Base-by-base conservation (phyloP, 2,888 invertebrate species). In the Synanthedon myopaeformis region DNA sequence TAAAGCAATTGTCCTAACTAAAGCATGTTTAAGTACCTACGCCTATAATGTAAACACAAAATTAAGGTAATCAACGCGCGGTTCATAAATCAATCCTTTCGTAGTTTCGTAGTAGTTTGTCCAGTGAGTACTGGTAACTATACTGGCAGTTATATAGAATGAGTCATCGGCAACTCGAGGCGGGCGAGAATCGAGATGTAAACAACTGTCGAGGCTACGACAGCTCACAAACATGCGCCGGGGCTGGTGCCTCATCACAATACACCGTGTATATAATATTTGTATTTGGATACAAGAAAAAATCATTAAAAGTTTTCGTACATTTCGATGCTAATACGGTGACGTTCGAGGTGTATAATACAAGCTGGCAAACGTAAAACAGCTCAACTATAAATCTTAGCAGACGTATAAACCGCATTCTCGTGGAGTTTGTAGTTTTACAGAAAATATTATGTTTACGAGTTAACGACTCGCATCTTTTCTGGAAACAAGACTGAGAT, bases 201-300 rank as follows among this genome's bases (percentile, higher is more conserved):
- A 79, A 77, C 80, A 78, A 72, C 72, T 69, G 66, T 66, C 74
- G 77, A 75, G 77, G 77, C 75, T 76, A 62, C 65, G 62, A 72
- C 70, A 71, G 35, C 35, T 35, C 71, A 5, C 75, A 77, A 76
- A 76, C 74, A 79, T 74, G 45, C 10, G 10, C 35, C 35, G 35
- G 35, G 0, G 35, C 35, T 10, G 35, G 35, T 6, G 35, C 35
- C 35, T 35, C 35, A 35, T 35, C 35, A 35, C 35, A 35, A 35
- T 35, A 35, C 35, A 35, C 10, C 35, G 8, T 35, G 35, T 35
- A 3, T 28, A 28, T 28, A 28, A 6, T 28, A 8, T 23, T n/a
- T 4, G 4, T 4, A 23, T 28, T 35, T 35, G 35, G 35, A 35
- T 35, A 35, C 35, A 35, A 35, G 35, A 35, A 35, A 35, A 10